Percentiles rank a stretch among this genome's conserved stretches.
These are phyloP conservation scores for Drosophila gaucha DNA, from an alignment of 2,888 invertebrate genomes.

Conservation along the genomic window DNA sequence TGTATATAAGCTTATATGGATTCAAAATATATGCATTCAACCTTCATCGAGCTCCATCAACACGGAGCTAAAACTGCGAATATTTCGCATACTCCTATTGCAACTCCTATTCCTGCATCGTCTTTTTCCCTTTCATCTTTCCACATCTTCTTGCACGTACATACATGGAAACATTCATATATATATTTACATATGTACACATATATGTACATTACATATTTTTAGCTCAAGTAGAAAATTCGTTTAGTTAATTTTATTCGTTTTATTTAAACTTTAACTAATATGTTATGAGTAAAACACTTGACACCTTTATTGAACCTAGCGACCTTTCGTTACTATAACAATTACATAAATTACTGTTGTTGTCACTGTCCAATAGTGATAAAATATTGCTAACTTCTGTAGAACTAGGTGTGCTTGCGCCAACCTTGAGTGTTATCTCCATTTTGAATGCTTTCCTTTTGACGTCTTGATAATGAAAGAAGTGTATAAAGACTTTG, in stretches of 20 bases:
- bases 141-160: background rate
- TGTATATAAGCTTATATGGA: background rate
- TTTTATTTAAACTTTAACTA: conserved; percentile 1
- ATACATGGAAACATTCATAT: background rate
- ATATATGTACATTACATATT: background rate
- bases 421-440: conserved; percentile 28
- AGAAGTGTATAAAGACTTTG: conserved; percentile 22
- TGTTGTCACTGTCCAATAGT: background rate
- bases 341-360: background rate
- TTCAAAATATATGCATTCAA: background rate
- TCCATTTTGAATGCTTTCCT: conserved; percentile 5
- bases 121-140: conserved; percentile 2
- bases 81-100: background rate
- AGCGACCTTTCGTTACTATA: background rate
- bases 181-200: background rate
- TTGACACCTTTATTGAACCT: background rate
- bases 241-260: background rate
- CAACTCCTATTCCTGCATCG: background rate
- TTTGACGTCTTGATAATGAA: conserved; percentile 24
- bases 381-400: conserved; percentile 2
- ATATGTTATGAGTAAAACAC: background rate
- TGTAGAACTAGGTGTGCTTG: conserved; percentile 1
- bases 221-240: conserved; percentile 1
- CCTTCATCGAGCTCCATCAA: background rate
- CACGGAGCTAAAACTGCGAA: background rate